Conservation (phyloP, 1,140 invertebrate genomes). For the Adoxophyes honmai region DNA sequence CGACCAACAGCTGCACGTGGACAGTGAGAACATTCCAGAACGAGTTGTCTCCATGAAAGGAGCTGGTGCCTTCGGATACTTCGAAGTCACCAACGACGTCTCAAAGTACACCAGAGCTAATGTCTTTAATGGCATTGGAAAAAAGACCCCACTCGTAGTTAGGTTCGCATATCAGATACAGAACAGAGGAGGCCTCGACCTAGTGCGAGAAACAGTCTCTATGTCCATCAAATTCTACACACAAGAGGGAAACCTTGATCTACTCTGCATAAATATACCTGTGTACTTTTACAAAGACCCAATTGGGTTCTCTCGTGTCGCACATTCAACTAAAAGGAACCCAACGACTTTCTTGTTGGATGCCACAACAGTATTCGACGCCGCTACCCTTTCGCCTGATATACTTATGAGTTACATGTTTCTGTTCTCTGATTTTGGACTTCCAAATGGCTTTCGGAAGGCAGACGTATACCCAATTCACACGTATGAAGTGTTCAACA, state of each 20-base stretch:
- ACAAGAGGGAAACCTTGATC: slow-evolving; percentile 84
- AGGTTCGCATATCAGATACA: slow-evolving; percentile 89
- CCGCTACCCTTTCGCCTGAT: slow-evolving; percentile 88
- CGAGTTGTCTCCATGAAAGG: slow-evolving; percentile 96
- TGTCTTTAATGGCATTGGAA: slow-evolving; percentile 89
- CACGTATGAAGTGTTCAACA: slow-evolving; percentile 82
- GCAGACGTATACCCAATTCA: slow-evolving; percentile 80
- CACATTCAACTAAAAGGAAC: slow-evolving; percentile 81
- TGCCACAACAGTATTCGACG: slow-evolving; percentile 92
- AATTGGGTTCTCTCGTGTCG: slow-evolving; percentile 78
- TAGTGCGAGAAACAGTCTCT: slow-evolving; percentile 81
- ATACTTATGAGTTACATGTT: slow-evolving; percentile 87
- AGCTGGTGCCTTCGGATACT: slow-evolving; percentile 94
- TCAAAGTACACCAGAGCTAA: slow-evolving; percentile 89
- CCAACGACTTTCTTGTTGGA: slow-evolving; percentile 82
- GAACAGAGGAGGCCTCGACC: slow-evolving; percentile 88
- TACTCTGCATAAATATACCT: slow-evolving; percentile 83
- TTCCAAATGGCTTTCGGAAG: slow-evolving; percentile 86
- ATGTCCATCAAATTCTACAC: slow-evolving; percentile 85
- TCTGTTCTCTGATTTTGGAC: slow-evolving; percentile 90
- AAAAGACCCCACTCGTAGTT: slow-evolving; percentile 83
- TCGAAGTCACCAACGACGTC: slow-evolving; percentile 95
- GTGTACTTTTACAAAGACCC: slow-evolving; percentile 84
- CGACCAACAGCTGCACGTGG: slow-evolving; percentile 92
- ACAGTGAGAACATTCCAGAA: slow-evolving; percentile 93